Base-by-base conservation (phyloP, 1,140 invertebrate genomes). In the Drosophila tropicalis region DNA sequence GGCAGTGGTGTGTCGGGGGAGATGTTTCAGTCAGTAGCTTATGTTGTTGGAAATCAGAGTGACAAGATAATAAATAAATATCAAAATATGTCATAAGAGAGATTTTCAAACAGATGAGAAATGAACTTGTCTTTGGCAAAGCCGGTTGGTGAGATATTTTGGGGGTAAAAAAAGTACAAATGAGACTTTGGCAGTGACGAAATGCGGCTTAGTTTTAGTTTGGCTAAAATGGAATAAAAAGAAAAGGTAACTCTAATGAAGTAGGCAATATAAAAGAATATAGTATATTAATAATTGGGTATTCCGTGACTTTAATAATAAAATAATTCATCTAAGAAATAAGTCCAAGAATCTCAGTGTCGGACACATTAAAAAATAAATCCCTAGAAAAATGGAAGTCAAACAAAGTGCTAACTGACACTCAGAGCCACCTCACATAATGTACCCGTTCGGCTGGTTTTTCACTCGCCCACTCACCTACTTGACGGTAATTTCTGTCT, bases 21-120 rank as follows among this genome's bases (percentile, higher is more conserved):
- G 79, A 79, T 72, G 76, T 55, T 22, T 51, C 44, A 22, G 44
- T 51, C 68, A 54, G 72, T 79, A 69, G 83, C 75, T 86, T 76
- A 72, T 77, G 79, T 78, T 70, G 62, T 81, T 72, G 68, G 65
- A 79, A 90, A 87, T 90, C 82, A 68, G 58, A 77, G 75, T 84
- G 87, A 90, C 87, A 90, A 79, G 83, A 91, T 91, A 91, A 90
- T 90, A 90, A 90, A 90, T 90, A 90, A 90, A 90, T 90, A 90
- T 90, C 75, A 91, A 91, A 90, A 90, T 90, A 85, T 90, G 87
- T 91, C 89, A 90, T 89, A 90, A 84, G 44, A 76, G 76, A 76
- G 81, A 82, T 82, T 89, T 87, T 71, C 70, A 70, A 51, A 13
- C 72, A 76, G 70, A 55, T 65, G 56, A 76, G 72, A 74, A 65